A percentile compares a stretch with the other conserved stretches of the same genome.
Evolutionary conservation across 1,140 invertebrate genomes (phyloP).

Genomic region (Lasaia peninsularis): DNA sequence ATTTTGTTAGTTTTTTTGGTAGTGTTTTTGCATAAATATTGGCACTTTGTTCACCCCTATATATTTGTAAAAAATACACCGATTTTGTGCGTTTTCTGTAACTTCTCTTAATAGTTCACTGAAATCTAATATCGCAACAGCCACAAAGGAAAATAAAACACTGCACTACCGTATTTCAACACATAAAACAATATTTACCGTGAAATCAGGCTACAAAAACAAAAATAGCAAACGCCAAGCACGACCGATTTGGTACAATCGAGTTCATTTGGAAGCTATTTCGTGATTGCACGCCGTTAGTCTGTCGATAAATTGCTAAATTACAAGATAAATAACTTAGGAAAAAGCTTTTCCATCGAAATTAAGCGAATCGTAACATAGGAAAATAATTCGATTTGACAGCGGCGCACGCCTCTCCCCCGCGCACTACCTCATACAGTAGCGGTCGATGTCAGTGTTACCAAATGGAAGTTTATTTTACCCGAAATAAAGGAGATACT

Average conservation of each 20-base stretch:
- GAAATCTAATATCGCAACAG: conserved; percentile 24
- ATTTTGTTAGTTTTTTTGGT: neutral
- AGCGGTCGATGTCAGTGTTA: conserved; percentile 61
- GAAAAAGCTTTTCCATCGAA: conserved; percentile 55
- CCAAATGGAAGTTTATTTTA: conserved; percentile 19
- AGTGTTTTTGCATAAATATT: neutral
- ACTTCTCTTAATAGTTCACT: conserved; percentile 35
- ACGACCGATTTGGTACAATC: conserved; percentile 23
- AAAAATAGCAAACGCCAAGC: conserved; percentile 57
- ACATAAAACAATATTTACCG: conserved; percentile 67
- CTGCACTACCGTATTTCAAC: conserved; percentile 50
- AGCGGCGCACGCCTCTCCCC: conserved; percentile 44
- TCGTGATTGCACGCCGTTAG: conserved; percentile 35
- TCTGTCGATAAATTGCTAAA: conserved; percentile 31
- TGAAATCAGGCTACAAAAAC: conserved; percentile 59
- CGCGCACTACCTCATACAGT: conserved; percentile 29
- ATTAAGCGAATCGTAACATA: conserved; percentile 53
- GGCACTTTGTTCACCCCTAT: neutral
- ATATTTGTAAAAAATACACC: conserved; percentile 1
- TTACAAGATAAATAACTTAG: conserved; percentile 48
- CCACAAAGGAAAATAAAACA: conserved; percentile 39
- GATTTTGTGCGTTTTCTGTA: conserved; percentile 41
- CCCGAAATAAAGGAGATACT: neutral
- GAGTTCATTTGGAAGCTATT: conserved; percentile 15
- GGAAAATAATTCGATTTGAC: conserved; percentile 63